Evolutionary conservation across 2,113 vertebrate genomes (phyloP).

Genomic region (Burhinus oedicnemus): DNA sequence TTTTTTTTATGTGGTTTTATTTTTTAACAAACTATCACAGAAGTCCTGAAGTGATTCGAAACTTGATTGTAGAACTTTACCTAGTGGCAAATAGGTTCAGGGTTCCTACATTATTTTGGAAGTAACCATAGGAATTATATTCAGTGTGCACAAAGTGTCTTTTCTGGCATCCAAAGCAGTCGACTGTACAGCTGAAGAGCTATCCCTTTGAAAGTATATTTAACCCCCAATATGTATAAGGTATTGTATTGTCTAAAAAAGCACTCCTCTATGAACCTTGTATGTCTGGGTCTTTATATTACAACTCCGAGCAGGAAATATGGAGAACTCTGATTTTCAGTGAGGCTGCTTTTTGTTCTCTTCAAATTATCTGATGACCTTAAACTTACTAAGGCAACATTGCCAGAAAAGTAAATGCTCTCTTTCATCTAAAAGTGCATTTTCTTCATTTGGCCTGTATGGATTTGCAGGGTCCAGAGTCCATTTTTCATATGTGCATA

Average conservation of each 20-base stretch:
- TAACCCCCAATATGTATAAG: background rate
- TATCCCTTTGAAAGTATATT: background rate
- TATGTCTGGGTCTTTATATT: background rate
- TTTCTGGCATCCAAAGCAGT: background rate
- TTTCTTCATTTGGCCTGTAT: background rate
- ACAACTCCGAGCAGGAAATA: background rate
- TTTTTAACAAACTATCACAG: background rate
- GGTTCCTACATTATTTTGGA: background rate
- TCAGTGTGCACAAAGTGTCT: background rate
- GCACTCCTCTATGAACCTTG: background rate
- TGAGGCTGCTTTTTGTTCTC: background rate
- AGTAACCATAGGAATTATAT: background rate
- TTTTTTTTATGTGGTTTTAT: background rate
- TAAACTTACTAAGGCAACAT: background rate
- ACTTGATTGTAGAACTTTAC: background rate
- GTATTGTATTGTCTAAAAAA: background rate
- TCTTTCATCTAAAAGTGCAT: background rate
- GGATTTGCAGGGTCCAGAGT: background rate
- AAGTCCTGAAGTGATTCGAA: background rate
- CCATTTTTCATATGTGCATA: background rate
- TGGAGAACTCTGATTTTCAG: background rate
- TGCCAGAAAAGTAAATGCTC: background rate
- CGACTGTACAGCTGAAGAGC: background rate
- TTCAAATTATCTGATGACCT: background rate
- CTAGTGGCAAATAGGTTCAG: background rate